Conservation (phyloP, 2,888 invertebrate genomes). For the Muschampia plurimacula region DNA sequence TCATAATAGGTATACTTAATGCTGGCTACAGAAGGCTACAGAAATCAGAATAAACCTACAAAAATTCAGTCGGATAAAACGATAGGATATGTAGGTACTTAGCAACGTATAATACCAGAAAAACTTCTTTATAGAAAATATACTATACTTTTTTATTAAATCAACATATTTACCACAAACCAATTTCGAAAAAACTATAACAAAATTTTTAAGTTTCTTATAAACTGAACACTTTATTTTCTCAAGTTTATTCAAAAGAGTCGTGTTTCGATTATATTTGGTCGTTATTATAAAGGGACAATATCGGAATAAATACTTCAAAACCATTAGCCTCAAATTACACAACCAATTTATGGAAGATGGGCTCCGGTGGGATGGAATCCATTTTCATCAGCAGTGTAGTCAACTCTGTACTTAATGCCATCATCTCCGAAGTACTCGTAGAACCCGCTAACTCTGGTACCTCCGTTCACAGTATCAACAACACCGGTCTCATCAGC, state of each 20-base stretch:
- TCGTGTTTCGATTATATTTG: constrained; percentile 18
- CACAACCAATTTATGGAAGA: constrained; percentile 55
- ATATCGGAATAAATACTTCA: constrained; percentile 16
- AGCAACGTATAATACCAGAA: neutral
- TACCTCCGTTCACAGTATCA: constrained; percentile 80
- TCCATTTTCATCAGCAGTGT: constrained; percentile 87
- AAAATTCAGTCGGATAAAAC: neutral
- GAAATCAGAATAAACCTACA: too few species aligned
- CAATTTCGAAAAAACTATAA: constrained; percentile 12
- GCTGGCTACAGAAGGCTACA: too few species aligned
- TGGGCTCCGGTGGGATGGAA: constrained; percentile 85
- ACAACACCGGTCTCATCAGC: constrained; percentile 87
- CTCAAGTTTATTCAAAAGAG: constrained; percentile 15
- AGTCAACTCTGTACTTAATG: constrained; percentile 83
- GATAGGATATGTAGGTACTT: neutral
- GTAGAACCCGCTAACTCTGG: constrained; percentile 88
- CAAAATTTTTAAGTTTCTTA: neutral
- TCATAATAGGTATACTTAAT: too few species aligned
- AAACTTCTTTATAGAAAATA: neutral
- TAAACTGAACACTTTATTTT: neutral
- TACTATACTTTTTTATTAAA: constrained; percentile 3
- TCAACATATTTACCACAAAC: neutral
- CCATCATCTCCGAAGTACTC: constrained; percentile 89
- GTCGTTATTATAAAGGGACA: constrained; percentile 21
- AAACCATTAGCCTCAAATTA: constrained; percentile 2